Evolutionary conservation across 2,113 vertebrate genomes (phyloP), one percentile per base, ranked within the genome.

Genomic region (Plectropomus leopardus): DNA sequence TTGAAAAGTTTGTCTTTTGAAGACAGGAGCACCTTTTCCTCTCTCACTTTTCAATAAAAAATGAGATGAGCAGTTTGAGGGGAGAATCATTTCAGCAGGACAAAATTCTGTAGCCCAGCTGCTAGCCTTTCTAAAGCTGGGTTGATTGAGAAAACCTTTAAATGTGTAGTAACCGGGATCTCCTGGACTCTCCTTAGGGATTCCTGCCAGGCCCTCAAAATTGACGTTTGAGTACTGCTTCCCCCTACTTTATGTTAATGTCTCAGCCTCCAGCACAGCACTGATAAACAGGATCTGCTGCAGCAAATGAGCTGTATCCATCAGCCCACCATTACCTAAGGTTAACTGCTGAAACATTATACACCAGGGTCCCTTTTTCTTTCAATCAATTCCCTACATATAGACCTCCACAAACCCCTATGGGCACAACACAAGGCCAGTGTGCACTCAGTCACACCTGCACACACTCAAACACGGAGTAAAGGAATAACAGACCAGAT

Each of bases 261-360:
- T 7, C 26, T 59, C 26, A 5, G 86, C 84, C 86, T 87, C 45
- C 68, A 72, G 80, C 58, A 6, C 32, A 19, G 54, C 14, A 24
- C 83, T 84, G 80, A 89, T 72, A 51, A 86, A 87, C 72, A 78
- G 78, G 64, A 85, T 72, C 82, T 71, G 78, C 75, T 42, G 57
- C 8, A 79, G 79, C 65, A 66, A 88, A 89, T 76, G 66, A 89
- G 80, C 73, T 15, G 11, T 81, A 85, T 89, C 88, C 88, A 84
- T 87, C 91, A 80, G 24, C 26, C 75, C 3, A 54, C 53, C 70
- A 60, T 90, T 86, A 87, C 82, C 80, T 80, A 64, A 76, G 86
- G 82, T 89, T 86, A 87, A 80, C 75, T 32, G 80, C 82, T 87
- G 80, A 86, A 80, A 84, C 87, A 88, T 85, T 82, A 85, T 42